Base-by-base conservation (phyloP, 2,888 invertebrate genomes). In the Agriopis aurantiaria region DNA sequence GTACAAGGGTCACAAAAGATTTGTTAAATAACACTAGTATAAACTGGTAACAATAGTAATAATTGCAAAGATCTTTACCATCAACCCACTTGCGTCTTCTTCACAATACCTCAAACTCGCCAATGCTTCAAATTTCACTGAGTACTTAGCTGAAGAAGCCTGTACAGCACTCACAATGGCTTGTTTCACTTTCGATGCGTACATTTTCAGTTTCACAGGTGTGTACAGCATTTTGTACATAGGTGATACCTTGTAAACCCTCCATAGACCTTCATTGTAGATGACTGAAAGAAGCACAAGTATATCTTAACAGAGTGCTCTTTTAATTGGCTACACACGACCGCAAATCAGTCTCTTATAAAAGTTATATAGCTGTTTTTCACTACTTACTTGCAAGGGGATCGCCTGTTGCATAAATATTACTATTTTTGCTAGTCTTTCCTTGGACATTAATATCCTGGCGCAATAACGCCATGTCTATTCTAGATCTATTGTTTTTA, bases 191-290 rank as follows among this genome's bases (percentile, higher is more conserved):
- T 91, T 93, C 0, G 89, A 79, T 1, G 90, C 88, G 81, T 93
- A 94, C 71, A 91, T 90, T 74, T 94, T 95, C 9, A 94, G 73
- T 80, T 90, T 93, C 0, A 92, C 76, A 45, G 83, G 76, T 75
- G 74, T 78, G 67, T 91, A 91, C 51, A 87, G 81, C 60, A 94
- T 84, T 69, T 91, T 88, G 69, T 86, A 83, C 64, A 95, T 75
- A 7, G 93, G 93, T 8, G 95, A 92, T 1, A 94, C 90, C 76
- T 85, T 88, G 75, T 80, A 84, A 45, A 93, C 33, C 58, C 86
- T 84, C 94, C 94, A 94, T 52, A 85, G 82, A 0, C 88, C 85
- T 83, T 93, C 92, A 72, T 91, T 91, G 73, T 90, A 93, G 69
- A 93, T 91, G 9, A 83, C 93, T 94, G 81, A 33, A 82, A 87